Percentiles rank a stretch among this genome's conserved stretches.
These are phyloP conservation scores for Orchestes rusci DNA, from an alignment of 2,888 invertebrate species.

Conservation along the genomic window DNA sequence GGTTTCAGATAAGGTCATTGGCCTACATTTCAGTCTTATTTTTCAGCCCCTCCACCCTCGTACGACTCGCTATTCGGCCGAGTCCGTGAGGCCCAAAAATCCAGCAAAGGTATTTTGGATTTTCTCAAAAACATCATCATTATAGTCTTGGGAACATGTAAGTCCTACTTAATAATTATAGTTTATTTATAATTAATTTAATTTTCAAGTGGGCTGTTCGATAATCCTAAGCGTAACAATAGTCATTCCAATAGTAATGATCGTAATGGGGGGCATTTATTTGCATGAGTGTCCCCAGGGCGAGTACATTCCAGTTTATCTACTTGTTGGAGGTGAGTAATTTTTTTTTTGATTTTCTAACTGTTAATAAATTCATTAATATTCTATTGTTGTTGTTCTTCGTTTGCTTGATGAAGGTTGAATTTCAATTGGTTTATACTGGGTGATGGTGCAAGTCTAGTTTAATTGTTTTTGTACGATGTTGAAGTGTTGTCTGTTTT, in stretches of 20 bases:
- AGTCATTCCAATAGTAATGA: slow-evolving; percentile 61
- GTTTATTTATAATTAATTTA: not conserved
- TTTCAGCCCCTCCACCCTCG: slow-evolving; percentile 56
- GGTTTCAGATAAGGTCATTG: too few species aligned
- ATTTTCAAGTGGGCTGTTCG: slow-evolving; percentile 55
- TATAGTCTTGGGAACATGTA: slow-evolving; percentile 57
- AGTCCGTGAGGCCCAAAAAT: slow-evolving; percentile 54
- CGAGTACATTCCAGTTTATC: slow-evolving; percentile 61
- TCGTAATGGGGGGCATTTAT: slow-evolving; percentile 58
- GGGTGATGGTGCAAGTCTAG: too few species aligned
- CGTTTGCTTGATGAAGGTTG: too few species aligned
- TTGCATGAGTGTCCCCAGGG: slow-evolving; percentile 59
- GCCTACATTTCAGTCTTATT: too few species aligned
- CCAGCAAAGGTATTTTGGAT: slow-evolving; percentile 53
- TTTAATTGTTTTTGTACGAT: too few species aligned
- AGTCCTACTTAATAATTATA: slow-evolving; percentile 33
- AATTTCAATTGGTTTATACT: too few species aligned
- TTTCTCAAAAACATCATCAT: slow-evolving; percentile 55
- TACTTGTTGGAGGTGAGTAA: slow-evolving; percentile 54
- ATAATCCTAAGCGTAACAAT: slow-evolving; percentile 56
- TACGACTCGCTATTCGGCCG: slow-evolving; percentile 61
- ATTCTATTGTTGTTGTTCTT: too few species aligned
- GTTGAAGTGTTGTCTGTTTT: too few species aligned
- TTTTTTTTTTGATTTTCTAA: too few species aligned
- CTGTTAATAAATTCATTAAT: too few species aligned